Percentiles rank a stretch among this genome's conserved stretches.
phyloP scores from a whole-genome alignment of 2,113 vertebrate genomes.

The Burhinus bistriatus region DNA sequence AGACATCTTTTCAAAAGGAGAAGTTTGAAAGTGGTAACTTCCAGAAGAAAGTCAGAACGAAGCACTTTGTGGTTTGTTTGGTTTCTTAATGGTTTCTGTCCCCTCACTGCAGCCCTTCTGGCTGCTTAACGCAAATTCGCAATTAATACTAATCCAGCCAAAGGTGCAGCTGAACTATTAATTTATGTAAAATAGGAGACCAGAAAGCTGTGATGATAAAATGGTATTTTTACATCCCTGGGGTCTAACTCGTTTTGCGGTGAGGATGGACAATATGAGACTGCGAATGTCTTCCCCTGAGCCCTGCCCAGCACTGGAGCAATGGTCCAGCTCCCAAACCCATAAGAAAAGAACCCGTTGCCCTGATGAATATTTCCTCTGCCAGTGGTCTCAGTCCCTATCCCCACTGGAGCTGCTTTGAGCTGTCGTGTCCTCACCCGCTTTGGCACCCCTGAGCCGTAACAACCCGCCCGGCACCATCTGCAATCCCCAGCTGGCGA shows the following conservation, averaged over 20 bases:
- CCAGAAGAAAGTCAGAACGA: not conserved
- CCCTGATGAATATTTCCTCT: not conserved
- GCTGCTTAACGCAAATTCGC: not conserved
- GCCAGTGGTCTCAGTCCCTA: not conserved
- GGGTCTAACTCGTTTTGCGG: not conserved
- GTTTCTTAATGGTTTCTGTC: conserved; percentile 42
- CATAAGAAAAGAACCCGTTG: not conserved
- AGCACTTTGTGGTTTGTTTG: conserved; percentile 51
- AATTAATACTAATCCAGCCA: not conserved
- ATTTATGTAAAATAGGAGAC: not conserved
- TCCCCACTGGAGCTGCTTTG: not conserved
- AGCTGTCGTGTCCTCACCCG: fast-evolving
- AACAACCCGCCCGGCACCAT: fast-evolving
- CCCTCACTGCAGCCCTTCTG: not conserved
- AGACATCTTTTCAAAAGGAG: conserved; percentile 26
- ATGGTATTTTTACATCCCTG: not conserved
- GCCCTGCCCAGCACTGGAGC: too few species aligned
- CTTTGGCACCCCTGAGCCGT: not conserved
- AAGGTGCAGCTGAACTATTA: not conserved
- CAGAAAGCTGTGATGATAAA: not conserved
- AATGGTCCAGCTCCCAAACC: not conserved
- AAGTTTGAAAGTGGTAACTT: not conserved
- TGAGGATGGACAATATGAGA: not conserved
- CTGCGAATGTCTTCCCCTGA: not conserved
- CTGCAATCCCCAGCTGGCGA: fast-evolving